These are phyloP conservation scores for Drosophila mojavensis DNA, from an alignment of 1,140 invertebrate genomes.

Conservation along the genomic window DNA sequence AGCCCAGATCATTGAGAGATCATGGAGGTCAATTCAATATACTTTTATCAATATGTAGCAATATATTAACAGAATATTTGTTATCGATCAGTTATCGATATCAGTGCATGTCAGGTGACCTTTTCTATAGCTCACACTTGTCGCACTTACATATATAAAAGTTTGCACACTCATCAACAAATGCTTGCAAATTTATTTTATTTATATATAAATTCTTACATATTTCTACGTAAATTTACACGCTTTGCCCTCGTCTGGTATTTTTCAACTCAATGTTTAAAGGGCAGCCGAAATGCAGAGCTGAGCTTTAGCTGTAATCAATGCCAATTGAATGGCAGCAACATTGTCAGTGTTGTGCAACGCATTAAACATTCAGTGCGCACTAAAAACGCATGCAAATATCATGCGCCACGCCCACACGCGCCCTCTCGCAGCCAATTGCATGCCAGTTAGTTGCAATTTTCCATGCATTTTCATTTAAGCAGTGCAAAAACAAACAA, in stretches of 20 bases:
- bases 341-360: slow-evolving; percentile 52
- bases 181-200: too few relatives aligned
- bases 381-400: slow-evolving; percentile 73
- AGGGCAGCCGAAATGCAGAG: slow-evolving; percentile 36
- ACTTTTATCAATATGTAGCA: too few relatives aligned
- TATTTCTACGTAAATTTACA: too few relatives aligned
- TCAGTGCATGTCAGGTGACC: too few relatives aligned
- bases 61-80: too few relatives aligned
- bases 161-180: too few relatives aligned
- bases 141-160: too few relatives aligned
- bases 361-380: slow-evolving; percentile 64
- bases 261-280: slow-evolving; percentile 7
- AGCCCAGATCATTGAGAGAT: neutral
- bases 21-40: too few relatives aligned
- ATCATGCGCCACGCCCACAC: neutral
- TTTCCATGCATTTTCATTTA: slow-evolving; percentile 72
- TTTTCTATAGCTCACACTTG: too few relatives aligned
- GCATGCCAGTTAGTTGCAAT: slow-evolving; percentile 46
- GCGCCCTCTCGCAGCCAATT: neutral
- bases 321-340: slow-evolving; percentile 64
- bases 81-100: too few relatives aligned
- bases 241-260: too few relatives aligned
- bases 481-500: slow-evolving; percentile 30
- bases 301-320: slow-evolving; percentile 45
- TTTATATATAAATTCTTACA: too few relatives aligned